These are phyloP conservation scores for Caenorhabditis sulstoni DNA, from an alignment of 2,888 invertebrate genomes.

Conservation along the genomic window DNA sequence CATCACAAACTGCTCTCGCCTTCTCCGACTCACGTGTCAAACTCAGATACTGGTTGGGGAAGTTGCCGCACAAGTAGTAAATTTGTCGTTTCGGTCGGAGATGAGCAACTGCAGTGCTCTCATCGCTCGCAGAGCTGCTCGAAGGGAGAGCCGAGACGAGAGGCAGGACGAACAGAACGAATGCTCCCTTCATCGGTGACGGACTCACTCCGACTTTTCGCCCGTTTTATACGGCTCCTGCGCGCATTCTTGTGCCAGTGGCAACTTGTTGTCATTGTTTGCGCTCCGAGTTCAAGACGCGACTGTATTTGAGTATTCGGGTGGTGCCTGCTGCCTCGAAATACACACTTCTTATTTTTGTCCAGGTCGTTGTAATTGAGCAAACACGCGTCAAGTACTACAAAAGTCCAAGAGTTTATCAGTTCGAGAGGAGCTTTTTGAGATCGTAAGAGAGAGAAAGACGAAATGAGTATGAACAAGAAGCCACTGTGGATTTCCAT, in stretches of 20 bases:
- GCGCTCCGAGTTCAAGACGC: conserved; percentile 43
- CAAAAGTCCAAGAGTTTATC: conserved; percentile 14
- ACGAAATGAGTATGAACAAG: too few species aligned
- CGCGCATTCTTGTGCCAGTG: conserved; percentile 43
- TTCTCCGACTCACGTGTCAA: conserved; percentile 55
- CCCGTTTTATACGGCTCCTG: conserved; percentile 37
- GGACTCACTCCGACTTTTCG: conserved; percentile 13
- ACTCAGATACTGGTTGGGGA: conserved; percentile 63
- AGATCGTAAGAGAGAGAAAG: not conserved
- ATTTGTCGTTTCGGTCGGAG: conserved; percentile 44
- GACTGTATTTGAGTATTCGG: conserved; percentile 50
- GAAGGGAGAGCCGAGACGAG: conserved; percentile 26
- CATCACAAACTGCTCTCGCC: not conserved
- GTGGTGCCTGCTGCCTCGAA: conserved; percentile 46
- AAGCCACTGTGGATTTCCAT: too few species aligned
- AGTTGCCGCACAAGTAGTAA: conserved; percentile 64
- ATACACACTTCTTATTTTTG: conserved; percentile 48
- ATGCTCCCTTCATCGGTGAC: conserved; percentile 25
- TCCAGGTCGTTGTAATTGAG: conserved; percentile 25
- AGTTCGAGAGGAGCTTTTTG: not conserved
- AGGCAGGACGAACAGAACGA: conserved; percentile 20
- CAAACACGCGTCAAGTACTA: conserved; percentile 17
- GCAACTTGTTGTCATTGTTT: conserved; percentile 54
- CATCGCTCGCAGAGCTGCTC: conserved; percentile 14
- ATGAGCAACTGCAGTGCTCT: conserved; percentile 16